phyloP scores from a whole-genome alignment of 2,113 vertebrate species.

The Dissostichus mawsoni region DNA sequence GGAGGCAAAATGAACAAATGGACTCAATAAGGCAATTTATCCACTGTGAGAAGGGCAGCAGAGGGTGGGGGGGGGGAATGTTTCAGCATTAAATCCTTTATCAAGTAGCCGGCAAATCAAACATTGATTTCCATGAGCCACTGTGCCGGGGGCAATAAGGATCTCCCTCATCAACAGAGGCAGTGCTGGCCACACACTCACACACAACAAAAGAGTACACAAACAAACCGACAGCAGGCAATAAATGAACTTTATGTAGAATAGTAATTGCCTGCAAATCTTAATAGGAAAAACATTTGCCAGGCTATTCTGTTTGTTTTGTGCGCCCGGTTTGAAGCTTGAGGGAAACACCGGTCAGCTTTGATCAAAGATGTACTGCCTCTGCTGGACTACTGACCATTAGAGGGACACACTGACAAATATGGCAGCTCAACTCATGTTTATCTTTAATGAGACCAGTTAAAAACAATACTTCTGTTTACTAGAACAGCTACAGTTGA shows the following conservation, averaged over 20 bases:
- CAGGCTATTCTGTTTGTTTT: conserved; percentile 11
- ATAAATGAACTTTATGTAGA: conserved; percentile 60
- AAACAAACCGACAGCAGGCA: conserved; percentile 31
- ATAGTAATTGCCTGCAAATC: conserved; percentile 52
- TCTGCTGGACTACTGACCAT: conserved; percentile 26
- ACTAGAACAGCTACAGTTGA: neutral
- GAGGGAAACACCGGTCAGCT: conserved; percentile 31
- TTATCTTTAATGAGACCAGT: conserved; percentile 34
- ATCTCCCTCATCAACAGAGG: conserved; percentile 70
- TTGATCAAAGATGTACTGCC: conserved; percentile 41
- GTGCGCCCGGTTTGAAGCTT: conserved; percentile 23
- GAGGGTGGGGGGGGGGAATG: conserved; percentile 35
- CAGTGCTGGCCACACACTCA: conserved; percentile 44
- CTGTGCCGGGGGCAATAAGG: conserved; percentile 70
- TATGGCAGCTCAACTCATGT: conserved; percentile 18
- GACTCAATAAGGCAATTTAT: conserved; percentile 63
- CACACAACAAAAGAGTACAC: conserved; percentile 17
- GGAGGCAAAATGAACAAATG: conserved; percentile 54
- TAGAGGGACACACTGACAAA: conserved; percentile 34
- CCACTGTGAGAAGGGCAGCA: conserved; percentile 26
- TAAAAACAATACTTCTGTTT: neutral
- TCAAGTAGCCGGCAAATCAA: conserved; percentile 79
- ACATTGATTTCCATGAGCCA: conserved; percentile 78
- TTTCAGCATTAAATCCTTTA: conserved; percentile 75
- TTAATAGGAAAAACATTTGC: conserved; percentile 44